These are phyloP conservation scores for Coracias cyanogaster DNA, from an alignment of 2,797 vertebrate genomes.

Conservation along the genomic window DNA sequence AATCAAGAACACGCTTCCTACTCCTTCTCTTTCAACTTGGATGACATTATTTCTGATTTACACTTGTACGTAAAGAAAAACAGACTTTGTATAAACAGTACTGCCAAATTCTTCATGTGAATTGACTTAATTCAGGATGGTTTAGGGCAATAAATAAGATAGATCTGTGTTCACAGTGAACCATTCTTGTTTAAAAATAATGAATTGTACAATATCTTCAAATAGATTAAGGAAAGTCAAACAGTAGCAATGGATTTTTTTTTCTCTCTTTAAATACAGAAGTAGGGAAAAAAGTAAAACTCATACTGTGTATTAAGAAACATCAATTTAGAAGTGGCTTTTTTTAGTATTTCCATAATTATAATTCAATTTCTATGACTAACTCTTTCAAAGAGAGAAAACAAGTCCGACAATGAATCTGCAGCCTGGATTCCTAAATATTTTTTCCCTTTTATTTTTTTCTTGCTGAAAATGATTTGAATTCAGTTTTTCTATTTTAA, in stretches of 20 bases:
- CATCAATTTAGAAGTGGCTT: background rate
- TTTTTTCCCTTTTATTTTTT: too few species aligned
- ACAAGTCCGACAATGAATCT: background rate
- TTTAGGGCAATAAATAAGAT: conserved; percentile 19
- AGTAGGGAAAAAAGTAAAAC: background rate
- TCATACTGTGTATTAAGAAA: background rate
- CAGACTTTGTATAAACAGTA: background rate
- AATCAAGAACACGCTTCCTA: background rate
- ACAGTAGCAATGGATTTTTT: background rate
- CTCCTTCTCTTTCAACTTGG: background rate
- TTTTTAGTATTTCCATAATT: background rate
- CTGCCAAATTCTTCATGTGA: background rate
- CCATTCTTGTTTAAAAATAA: background rate
- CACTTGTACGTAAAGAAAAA: background rate
- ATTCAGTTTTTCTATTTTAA: background rate
- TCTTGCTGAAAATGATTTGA: background rate
- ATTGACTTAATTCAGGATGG: conserved; percentile 6
- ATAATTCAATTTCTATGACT: background rate
- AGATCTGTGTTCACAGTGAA: background rate
- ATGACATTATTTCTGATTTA: background rate
- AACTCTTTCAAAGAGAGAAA: background rate
- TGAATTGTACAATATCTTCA: background rate
- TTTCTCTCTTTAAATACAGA: background rate
- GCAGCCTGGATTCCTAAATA: background rate
- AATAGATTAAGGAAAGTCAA: background rate